phyloP scores from a whole-genome alignment of 2,113 vertebrate genomes.

The Sapajus apella region DNA sequence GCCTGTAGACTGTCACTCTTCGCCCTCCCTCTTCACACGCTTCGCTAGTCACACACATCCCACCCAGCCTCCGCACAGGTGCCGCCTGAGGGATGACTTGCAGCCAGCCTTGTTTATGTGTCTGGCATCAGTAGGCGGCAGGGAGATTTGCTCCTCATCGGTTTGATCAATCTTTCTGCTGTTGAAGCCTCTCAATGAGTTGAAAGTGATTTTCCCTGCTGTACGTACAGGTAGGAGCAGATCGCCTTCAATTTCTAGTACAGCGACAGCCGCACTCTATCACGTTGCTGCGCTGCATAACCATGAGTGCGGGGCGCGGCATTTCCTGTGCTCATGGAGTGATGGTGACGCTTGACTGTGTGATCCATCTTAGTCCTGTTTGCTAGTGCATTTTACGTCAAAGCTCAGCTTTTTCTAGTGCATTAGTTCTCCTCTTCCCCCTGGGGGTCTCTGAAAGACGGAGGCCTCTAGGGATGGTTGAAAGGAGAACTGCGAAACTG shows the following conservation, averaged over 20 bases:
- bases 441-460: neutral
- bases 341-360: neutral
- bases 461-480: conserved; percentile 16
- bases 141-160: conserved; percentile 74
- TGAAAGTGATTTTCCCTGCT: conserved; percentile 82
- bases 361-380: conserved; percentile 57
- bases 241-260: conserved; percentile 82
- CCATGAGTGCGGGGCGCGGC: neutral
- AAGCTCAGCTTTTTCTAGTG: neutral
- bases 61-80: too few species aligned
- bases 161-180: conserved; percentile 82
- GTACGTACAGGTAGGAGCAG: conserved; percentile 71
- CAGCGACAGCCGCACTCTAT: conserved; percentile 65
- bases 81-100: neutral
- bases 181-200: conserved; percentile 80
- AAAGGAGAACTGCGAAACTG: conserved; percentile 35
- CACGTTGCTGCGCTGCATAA: conserved; percentile 74
- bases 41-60: too few species aligned
- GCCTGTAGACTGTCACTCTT: neutral
- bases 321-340: neutral
- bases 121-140: conserved; percentile 37
- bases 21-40: neutral
- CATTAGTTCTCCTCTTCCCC: neutral
- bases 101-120: conserved; percentile 37
- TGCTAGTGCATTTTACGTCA: neutral